Evolutionary conservation across 2,888 invertebrate genomes (phyloP).

Genomic region (Adineta ricciae): DNA sequence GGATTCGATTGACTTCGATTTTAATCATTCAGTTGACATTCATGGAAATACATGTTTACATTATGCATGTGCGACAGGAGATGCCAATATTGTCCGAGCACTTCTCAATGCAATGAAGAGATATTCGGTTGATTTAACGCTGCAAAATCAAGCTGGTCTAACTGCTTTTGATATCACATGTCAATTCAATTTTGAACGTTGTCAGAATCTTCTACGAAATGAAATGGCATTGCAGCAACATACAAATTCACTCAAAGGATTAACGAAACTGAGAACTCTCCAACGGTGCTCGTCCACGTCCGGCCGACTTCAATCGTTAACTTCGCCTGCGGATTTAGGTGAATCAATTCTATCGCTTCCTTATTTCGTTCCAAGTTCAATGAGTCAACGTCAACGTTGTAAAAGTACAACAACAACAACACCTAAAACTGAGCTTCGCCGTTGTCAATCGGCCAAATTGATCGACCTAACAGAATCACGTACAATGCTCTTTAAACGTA

Average conservation of each 20-base stretch:
- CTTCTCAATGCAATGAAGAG: background rate
- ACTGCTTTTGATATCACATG: background rate
- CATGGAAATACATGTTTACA: slow-evolving; percentile 32
- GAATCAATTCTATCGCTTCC: background rate
- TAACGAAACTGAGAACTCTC: background rate
- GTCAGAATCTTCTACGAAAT: background rate
- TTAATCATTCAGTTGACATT: slow-evolving; percentile 20
- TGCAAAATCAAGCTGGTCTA: background rate
- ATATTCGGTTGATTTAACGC: slow-evolving; percentile 7
- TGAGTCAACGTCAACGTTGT: background rate
- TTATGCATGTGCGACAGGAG: slow-evolving; percentile 23
- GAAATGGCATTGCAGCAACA: slow-evolving; percentile 3
- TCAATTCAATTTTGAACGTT: background rate
- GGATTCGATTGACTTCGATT: slow-evolving; percentile 28
- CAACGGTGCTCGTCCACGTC: background rate
- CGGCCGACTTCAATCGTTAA: background rate
- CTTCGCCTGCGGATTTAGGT: background rate
- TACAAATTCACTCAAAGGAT: background rate
- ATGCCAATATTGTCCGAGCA: background rate
- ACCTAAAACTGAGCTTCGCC: background rate
- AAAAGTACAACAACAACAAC: background rate
- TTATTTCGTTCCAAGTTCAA: background rate
- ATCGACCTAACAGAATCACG: background rate
- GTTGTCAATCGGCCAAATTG: background rate
- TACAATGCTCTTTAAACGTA: background rate